phyloP scores from a whole-genome alignment of 2,888 invertebrate genomes.

The Keiferia lycopersicella region DNA sequence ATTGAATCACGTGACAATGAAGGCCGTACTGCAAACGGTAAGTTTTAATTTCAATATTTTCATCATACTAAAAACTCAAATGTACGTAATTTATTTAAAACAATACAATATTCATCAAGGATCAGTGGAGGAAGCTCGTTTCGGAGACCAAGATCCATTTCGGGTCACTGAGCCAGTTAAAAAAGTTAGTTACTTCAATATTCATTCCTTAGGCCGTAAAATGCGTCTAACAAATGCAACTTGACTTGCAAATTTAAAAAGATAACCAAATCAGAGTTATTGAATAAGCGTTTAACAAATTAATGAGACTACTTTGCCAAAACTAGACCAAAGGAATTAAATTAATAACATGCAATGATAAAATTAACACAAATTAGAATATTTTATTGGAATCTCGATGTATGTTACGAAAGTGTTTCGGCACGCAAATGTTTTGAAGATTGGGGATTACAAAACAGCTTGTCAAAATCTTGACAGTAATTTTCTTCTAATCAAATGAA shows the following conservation, averaged over 20 bases:
- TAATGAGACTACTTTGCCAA: background rate
- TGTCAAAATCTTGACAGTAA: too few species aligned
- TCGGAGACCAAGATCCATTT: too few species aligned
- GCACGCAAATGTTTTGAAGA: background rate
- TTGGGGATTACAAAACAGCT: background rate
- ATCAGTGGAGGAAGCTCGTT: too few species aligned
- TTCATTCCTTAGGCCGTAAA: too few species aligned
- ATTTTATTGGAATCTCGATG: background rate
- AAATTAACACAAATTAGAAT: background rate
- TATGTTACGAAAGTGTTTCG: background rate
- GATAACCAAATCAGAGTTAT: background rate
- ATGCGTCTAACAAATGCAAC: background rate
- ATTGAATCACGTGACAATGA: conserved; percentile 53
- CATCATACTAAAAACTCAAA: background rate
- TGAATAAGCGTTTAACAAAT: background rate
- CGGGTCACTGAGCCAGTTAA: too few species aligned
- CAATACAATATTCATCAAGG: too few species aligned
- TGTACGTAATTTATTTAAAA: too few species aligned
- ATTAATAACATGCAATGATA: background rate
- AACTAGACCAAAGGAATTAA: background rate
- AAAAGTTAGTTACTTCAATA: too few species aligned
- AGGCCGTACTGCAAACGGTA: conserved; percentile 65
- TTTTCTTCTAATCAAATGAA: too few species aligned
- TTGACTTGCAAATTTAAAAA: background rate
- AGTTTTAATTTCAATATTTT: conserved; percentile 36